These are phyloP conservation scores for Melanchra persicariae DNA, from an alignment of 2,888 invertebrate species.

Conservation along the genomic window DNA sequence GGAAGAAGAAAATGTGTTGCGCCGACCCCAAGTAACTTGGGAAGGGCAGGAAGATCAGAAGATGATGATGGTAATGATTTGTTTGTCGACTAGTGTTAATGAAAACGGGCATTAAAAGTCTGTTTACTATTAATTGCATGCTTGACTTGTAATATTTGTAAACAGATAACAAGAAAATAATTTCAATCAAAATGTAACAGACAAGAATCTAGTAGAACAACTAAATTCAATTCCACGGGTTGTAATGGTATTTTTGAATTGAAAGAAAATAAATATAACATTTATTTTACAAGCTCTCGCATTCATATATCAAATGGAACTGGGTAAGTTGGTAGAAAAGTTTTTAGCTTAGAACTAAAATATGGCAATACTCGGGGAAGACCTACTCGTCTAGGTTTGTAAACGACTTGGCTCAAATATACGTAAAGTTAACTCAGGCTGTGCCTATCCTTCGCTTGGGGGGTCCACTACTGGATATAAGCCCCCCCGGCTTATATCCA, in stretches of 20 bases:
- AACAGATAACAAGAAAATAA: background rate
- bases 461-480: too few species aligned
- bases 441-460: background rate
- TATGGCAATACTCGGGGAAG: background rate
- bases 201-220: background rate
- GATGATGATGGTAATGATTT: too few species aligned
- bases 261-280: constrained; percentile 36
- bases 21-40: too few species aligned
- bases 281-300: constrained; percentile 95
- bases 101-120: background rate
- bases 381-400: background rate
- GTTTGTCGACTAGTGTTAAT: too few species aligned
- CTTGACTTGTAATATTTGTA: background rate
- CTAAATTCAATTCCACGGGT: background rate
- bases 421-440: background rate
- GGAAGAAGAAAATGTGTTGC: too few species aligned
- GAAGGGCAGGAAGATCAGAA: too few species aligned
- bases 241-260: background rate
- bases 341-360: background rate
- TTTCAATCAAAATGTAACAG: background rate
- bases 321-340: constrained; percentile 92
- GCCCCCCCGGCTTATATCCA: background rate
- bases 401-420: background rate
- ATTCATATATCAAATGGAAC: constrained; percentile 96
- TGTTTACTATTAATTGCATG: background rate